These are phyloP conservation scores for Melanchra persicariae DNA, from an alignment of 2,888 invertebrate species.

Conservation along the genomic window DNA sequence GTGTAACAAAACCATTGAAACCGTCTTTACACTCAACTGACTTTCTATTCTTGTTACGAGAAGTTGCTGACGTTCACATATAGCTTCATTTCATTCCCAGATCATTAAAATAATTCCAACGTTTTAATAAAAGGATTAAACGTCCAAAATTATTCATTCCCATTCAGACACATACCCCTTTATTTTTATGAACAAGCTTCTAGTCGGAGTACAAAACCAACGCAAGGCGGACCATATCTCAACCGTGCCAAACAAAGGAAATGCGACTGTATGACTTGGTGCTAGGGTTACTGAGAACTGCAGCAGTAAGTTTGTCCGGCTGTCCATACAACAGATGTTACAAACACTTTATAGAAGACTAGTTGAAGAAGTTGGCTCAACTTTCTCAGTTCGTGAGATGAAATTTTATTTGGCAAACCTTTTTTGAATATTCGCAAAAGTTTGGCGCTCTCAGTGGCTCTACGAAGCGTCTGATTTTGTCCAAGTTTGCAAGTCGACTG, in stretches of 20 bases:
- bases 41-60: constrained; percentile 38
- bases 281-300: constrained; percentile 57
- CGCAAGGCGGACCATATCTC: constrained; percentile 68
- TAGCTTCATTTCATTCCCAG: constrained; percentile 62
- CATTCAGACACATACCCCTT: constrained; percentile 74
- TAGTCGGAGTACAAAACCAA: constrained; percentile 83
- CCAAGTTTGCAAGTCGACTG: constrained; percentile 65
- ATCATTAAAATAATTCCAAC: constrained; percentile 66
- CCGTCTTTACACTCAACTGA: constrained; percentile 26
- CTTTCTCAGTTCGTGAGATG: constrained; percentile 84
- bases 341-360: constrained; percentile 81
- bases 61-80: constrained; percentile 18
- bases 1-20: constrained; percentile 32
- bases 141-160: constrained; percentile 68
- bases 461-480: constrained; percentile 61
- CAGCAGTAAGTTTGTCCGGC: constrained; percentile 69
- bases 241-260: constrained; percentile 41
- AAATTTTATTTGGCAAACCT: constrained; percentile 85
- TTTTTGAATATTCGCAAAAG: constrained; percentile 82
- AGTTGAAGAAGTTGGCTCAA: constrained; percentile 78
- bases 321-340: constrained; percentile 88
- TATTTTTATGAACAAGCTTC: constrained; percentile 83
- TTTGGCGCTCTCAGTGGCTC: constrained; percentile 60
- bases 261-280: constrained; percentile 50
- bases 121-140: constrained; percentile 68